Evolutionary conservation across 2,113 vertebrate genomes (phyloP).

Genomic region (Pelecanus crispus): DNA sequence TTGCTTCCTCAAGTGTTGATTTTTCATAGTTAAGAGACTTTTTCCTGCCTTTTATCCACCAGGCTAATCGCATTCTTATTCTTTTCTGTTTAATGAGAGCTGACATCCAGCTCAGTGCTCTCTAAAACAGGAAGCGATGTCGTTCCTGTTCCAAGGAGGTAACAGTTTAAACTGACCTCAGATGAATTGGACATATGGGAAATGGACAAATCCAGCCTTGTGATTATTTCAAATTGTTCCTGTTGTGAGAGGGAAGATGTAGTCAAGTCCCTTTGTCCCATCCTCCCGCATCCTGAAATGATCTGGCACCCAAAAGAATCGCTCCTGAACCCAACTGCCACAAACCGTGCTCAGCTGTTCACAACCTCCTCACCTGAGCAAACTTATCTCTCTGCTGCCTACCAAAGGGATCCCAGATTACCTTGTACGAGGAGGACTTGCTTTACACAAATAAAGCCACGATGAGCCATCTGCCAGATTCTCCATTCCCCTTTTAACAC

Average conservation of each 20-base stretch:
- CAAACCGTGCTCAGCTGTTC: not conserved
- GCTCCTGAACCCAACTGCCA: not conserved
- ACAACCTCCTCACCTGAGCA: not conserved
- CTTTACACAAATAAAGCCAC: not conserved
- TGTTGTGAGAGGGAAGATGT: not conserved
- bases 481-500: not conserved
- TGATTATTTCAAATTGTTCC: not conserved
- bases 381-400: not conserved
- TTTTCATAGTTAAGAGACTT: constrained; percentile 37
- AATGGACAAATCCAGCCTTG: not conserved
- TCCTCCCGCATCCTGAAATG: not conserved
- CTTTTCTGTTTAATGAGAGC: not conserved
- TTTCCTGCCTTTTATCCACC: constrained; percentile 47
- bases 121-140: not conserved
- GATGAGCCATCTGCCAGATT: not conserved
- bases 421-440: not conserved
- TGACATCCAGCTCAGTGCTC: not conserved
- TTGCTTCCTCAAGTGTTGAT: constrained; percentile 52
- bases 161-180: not conserved
- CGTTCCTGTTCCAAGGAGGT: constrained; percentile 29
- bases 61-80: constrained; percentile 37
- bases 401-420: not conserved
- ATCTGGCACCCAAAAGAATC: not conserved
- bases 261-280: not conserved
- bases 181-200: not conserved